These are phyloP conservation scores for Xerus rutilus DNA, from an alignment of 2,797 vertebrate genomes.

Conservation along the genomic window DNA sequence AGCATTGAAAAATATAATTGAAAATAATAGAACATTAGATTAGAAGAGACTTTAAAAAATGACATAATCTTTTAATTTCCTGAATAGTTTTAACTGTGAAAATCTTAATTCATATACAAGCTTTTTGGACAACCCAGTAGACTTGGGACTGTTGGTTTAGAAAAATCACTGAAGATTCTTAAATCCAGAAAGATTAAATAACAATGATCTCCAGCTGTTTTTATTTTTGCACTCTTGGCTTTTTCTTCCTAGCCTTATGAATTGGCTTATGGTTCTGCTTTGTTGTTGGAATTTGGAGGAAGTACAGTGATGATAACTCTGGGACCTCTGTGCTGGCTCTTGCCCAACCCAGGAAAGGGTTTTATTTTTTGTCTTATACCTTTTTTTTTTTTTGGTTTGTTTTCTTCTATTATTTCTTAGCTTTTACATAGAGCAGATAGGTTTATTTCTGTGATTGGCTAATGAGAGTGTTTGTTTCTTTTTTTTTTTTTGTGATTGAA, in stretches of 20 bases:
- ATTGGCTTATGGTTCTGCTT: background rate
- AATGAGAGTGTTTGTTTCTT: background rate
- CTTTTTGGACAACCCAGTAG: background rate
- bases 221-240: background rate
- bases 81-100: background rate
- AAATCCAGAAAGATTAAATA: background rate
- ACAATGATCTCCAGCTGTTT: background rate
- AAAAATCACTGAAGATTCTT: background rate
- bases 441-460: background rate
- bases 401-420: background rate
- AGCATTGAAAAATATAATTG: background rate
- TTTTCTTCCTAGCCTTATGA: background rate
- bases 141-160: background rate
- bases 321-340: too few relatives aligned
- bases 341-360: background rate
- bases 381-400: background rate
- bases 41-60: constrained; percentile 39
- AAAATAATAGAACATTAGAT: background rate
- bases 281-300: background rate
- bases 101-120: background rate
- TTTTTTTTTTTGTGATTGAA: background rate
- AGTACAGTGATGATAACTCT: background rate
- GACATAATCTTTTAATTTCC: background rate
- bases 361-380: background rate
- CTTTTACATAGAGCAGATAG: background rate